phyloP scores from a whole-genome alignment of 2,797 vertebrate genomes.

The Salarias fasciatus region DNA sequence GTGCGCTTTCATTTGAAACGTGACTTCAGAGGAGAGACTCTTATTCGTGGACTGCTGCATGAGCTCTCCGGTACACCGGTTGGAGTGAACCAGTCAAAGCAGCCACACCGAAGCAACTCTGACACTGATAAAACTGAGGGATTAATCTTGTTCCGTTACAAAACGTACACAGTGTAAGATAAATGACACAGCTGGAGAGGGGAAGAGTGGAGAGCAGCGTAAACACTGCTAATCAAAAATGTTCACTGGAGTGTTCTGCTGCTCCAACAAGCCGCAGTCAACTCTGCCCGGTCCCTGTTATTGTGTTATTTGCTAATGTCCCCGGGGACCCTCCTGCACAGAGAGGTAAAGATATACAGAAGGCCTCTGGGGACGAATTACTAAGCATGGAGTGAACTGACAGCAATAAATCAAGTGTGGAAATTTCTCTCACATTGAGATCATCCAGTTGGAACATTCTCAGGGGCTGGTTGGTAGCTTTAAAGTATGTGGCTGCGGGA shows the following conservation, averaged over 20 bases:
- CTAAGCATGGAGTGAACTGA: neutral
- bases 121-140: too few species aligned
- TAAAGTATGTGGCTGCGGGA: neutral
- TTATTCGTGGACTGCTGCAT: too few species aligned
- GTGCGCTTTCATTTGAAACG: too few species aligned
- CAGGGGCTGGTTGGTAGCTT: neutral
- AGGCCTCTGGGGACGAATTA: slow-evolving; percentile 14
- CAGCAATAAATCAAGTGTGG: slow-evolving; percentile 22
- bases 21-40: too few species aligned
- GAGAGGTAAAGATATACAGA: neutral
- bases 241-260: neutral
- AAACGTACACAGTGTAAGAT: neutral
- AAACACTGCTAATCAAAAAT: neutral
- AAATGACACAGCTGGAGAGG: neutral
- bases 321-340: neutral
- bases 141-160: neutral
- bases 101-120: too few species aligned
- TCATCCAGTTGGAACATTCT: slow-evolving; percentile 4
- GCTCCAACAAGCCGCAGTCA: slow-evolving; percentile 11
- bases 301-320: slow-evolving; percentile 3
- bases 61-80: too few species aligned
- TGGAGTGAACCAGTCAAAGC: too few species aligned
- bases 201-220: neutral
- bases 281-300: neutral
- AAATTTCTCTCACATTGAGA: slow-evolving; percentile 9